Conservation (phyloP, 92 coral and sea anemone species). For the Anthopleura xanthogrammica region DNA sequence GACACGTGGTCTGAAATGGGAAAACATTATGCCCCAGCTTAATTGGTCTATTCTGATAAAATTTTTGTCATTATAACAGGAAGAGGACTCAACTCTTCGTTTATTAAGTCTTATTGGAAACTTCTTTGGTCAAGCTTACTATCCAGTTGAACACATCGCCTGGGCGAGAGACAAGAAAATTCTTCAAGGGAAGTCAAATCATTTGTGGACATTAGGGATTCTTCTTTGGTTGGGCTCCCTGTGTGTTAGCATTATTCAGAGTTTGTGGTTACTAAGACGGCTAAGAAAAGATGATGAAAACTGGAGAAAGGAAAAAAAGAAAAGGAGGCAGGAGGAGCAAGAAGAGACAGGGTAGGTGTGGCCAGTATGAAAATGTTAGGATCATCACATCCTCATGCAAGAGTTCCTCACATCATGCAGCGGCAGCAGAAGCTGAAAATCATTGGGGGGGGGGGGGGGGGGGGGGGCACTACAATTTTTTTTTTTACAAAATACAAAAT, state of each 20-base stretch:
- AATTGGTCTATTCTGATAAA: not conserved
- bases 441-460: not conserved
- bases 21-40: too few species aligned
- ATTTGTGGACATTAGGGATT: slow-evolving; percentile 55
- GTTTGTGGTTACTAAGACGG: slow-evolving; percentile 50
- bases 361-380: too few species aligned
- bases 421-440: not conserved
- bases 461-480: too few species aligned
- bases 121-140: slow-evolving; percentile 61
- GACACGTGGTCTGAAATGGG: too few species aligned
- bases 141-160: slow-evolving; percentile 79
- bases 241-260: slow-evolving; percentile 46
- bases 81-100: slow-evolving; percentile 48
- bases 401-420: too few species aligned
- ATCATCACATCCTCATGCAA: too few species aligned
- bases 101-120: slow-evolving; percentile 58
- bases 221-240: slow-evolving; percentile 72
- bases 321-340: slow-evolving; percentile 26
- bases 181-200: slow-evolving; percentile 51
- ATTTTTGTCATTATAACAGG: slow-evolving; percentile 14
- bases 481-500: too few species aligned
- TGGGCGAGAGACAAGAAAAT: slow-evolving; percentile 78
- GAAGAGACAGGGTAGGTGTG: not conserved
- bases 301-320: slow-evolving; percentile 28
- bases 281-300: slow-evolving; percentile 32